Conservation (phyloP, 2,888 invertebrate species). For the Agriotes lineatus region DNA sequence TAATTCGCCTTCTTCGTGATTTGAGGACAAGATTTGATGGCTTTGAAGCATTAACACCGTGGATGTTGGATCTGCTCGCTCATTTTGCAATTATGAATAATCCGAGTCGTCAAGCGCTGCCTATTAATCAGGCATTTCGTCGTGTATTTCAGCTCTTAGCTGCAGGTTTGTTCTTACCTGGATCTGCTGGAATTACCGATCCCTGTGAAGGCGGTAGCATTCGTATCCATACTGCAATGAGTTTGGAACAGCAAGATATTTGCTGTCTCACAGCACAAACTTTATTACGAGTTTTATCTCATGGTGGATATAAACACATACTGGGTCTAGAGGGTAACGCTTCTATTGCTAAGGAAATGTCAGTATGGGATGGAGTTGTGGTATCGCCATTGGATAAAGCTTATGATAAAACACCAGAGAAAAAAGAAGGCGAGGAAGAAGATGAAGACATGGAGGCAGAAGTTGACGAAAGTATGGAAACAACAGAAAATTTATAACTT, state of each 20-base stretch:
- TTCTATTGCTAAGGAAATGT: slow-evolving; percentile 82
- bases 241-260: slow-evolving; percentile 91
- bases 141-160: slow-evolving; percentile 92
- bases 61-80: slow-evolving; percentile 96
- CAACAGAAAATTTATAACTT: slow-evolving; percentile 58
- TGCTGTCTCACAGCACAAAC: slow-evolving; percentile 96
- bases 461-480: slow-evolving; percentile 71
- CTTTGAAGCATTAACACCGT: slow-evolving; percentile 90
- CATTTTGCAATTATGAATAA: slow-evolving; percentile 98
- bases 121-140: slow-evolving; percentile 92
- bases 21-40: slow-evolving; percentile 91
- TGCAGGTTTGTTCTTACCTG: slow-evolving; percentile 95
- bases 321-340: slow-evolving; percentile 76
- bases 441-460: slow-evolving; percentile 77
- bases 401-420: slow-evolving; percentile 85
- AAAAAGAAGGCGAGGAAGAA: slow-evolving; percentile 79
- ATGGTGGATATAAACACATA: slow-evolving; percentile 94
- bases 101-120: slow-evolving; percentile 90
- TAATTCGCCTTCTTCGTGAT: slow-evolving; percentile 95
- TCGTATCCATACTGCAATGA: slow-evolving; percentile 90
- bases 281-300: slow-evolving; percentile 87
- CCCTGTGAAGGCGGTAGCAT: slow-evolving; percentile 93
- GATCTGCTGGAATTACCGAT: slow-evolving; percentile 92
- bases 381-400: slow-evolving; percentile 96
- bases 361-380: slow-evolving; percentile 96